phyloP scores from a whole-genome alignment of 1,140 invertebrate genomes.

The Holcopasites calliopsidis region DNA sequence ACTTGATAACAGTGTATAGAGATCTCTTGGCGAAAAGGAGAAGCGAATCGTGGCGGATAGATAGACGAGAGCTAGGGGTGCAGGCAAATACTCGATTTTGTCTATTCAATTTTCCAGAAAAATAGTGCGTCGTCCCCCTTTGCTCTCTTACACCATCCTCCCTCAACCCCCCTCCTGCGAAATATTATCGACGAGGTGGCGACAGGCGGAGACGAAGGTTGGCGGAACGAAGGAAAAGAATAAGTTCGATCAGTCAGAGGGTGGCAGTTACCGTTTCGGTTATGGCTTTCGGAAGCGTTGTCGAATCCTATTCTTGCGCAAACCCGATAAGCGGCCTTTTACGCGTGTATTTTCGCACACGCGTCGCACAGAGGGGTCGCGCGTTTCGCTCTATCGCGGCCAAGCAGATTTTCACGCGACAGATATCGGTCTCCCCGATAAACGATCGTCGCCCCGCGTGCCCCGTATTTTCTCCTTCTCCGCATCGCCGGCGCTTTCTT shows the following conservation, averaged over 20 bases:
- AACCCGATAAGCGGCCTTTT: conserved; percentile 78
- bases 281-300: conserved; percentile 80
- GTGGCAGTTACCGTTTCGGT: conserved; percentile 80
- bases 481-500: no score
- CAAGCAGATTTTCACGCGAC: conserved; percentile 33
- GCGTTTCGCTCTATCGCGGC: conserved; percentile 23
- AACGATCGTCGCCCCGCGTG: conserved; percentile 16
- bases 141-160: not conserved
- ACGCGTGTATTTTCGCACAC: conserved; percentile 71
- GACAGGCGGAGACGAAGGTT: conserved; percentile 13
- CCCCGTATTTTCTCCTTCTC: not conserved
- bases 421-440: conserved; percentile 47
- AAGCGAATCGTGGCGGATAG: not conserved
- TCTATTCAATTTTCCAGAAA: conserved; percentile 76
- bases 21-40: not conserved
- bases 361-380: conserved; percentile 9
- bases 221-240: conserved; percentile 68
- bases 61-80: not conserved
- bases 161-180: not conserved
- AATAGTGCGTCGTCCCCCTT: conserved; percentile 58
- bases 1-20: not conserved
- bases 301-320: conserved; percentile 80
- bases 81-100: conserved; percentile 71
- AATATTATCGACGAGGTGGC: conserved; percentile 59
- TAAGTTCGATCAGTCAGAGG: conserved; percentile 78